phyloP scores from a whole-genome alignment of 2,113 vertebrate species.

The Dermatemys mawii region DNA sequence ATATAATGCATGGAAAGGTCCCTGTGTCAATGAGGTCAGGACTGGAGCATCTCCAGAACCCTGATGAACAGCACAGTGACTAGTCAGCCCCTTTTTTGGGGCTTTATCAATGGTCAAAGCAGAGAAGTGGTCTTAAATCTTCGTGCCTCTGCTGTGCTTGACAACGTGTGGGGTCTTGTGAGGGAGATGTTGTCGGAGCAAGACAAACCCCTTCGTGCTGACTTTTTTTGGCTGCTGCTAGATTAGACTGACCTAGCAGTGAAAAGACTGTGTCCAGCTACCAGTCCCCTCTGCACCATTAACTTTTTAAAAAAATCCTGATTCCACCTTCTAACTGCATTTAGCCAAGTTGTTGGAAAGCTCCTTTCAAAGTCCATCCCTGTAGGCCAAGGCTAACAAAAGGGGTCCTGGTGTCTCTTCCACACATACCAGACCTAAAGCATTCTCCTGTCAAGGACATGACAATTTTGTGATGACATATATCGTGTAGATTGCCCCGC shows the following conservation, averaged over 20 bases:
- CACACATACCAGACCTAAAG: neutral
- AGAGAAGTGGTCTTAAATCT: neutral
- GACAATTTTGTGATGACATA: too few species aligned
- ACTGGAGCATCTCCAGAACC: neutral
- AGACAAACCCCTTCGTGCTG: neutral
- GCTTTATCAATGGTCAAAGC: neutral
- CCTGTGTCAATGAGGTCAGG: neutral
- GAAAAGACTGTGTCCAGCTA: neutral
- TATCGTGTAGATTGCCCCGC: neutral
- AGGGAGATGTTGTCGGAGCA: too few species aligned
- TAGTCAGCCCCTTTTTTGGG: neutral
- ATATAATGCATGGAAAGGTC: neutral
- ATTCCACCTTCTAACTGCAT: neutral
- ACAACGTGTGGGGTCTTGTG: neutral
- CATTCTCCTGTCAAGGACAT: too few species aligned
- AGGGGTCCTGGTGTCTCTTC: neutral
- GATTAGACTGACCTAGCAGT: neutral
- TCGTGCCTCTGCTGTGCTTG: neutral
- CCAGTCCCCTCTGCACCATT: neutral
- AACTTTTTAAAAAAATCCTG: neutral
- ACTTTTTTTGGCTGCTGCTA: neutral
- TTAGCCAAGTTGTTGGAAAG: neutral
- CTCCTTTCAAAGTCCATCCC: too few species aligned
- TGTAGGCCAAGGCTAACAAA: neutral
- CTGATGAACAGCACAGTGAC: neutral